A percentile compares a stretch with the other conserved stretches of the same genome.
Conservation (phyloP, 2,113 vertebrate genomes). For the Chaetodon trifascialis region DNA sequence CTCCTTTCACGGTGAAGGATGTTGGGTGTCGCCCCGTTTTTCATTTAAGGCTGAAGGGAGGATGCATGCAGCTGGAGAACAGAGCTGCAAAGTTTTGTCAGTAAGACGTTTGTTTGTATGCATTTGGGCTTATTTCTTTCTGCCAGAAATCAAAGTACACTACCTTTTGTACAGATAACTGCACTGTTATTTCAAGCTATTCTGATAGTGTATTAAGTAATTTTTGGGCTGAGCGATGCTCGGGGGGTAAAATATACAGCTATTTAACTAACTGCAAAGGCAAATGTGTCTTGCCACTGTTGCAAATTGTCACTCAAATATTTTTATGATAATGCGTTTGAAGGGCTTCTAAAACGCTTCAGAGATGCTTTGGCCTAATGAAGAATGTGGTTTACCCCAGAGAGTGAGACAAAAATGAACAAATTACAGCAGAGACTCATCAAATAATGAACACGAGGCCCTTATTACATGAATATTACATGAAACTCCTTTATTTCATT, state of each 20-base stretch:
- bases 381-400: slow-evolving; percentile 57
- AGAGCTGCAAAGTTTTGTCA: slow-evolving; percentile 27
- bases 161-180: neutral
- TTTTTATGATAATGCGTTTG: slow-evolving; percentile 34
- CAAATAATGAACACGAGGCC: slow-evolving; percentile 53
- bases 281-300: neutral
- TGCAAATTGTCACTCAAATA: slow-evolving; percentile 55
- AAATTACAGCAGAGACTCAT: slow-evolving; percentile 61
- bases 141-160: neutral
- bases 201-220: slow-evolving; percentile 22
- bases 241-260: slow-evolving; percentile 6
- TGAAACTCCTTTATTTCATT: slow-evolving; percentile 50
- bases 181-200: neutral
- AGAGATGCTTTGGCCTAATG: slow-evolving; percentile 50
- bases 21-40: slow-evolving; percentile 67
- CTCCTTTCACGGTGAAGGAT: slow-evolving; percentile 65
- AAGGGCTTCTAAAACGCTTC: slow-evolving; percentile 38
- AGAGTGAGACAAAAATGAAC: slow-evolving; percentile 42
- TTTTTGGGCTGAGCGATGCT: slow-evolving; percentile 9
- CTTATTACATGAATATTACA: slow-evolving; percentile 57
- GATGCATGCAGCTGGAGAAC: neutral
- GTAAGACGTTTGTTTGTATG: neutral
- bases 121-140: neutral
- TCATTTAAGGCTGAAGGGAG: slow-evolving; percentile 33
- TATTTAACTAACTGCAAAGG: slow-evolving; percentile 23